A percentile compares a stretch with the other conserved stretches of the same genome.
phyloP scores from a whole-genome alignment of 1,140 invertebrate genomes.

The Atta cephalotes region DNA sequence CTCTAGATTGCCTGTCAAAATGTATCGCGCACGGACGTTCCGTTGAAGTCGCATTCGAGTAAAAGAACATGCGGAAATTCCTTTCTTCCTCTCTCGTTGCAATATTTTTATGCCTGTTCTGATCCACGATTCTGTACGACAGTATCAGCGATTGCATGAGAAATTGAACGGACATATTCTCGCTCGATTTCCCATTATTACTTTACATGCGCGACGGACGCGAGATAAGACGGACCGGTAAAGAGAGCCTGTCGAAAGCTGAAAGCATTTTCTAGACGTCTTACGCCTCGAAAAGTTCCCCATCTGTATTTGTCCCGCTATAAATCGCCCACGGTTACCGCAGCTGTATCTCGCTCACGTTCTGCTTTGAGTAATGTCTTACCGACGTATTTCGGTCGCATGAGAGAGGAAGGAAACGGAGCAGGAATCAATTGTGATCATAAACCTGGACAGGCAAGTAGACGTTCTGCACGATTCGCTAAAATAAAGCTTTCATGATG shows the following conservation, averaged over 20 bases:
- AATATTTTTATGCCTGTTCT: conserved; percentile 18
- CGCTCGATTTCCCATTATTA: conserved; percentile 74
- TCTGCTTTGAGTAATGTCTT: conserved; percentile 67
- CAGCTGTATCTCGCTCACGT: conserved; percentile 70
- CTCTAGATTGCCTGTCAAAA: conserved; percentile 4
- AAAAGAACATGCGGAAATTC: neutral
- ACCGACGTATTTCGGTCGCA: conserved; percentile 47
- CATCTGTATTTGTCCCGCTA: conserved; percentile 72
- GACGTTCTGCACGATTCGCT: conserved; percentile 31
- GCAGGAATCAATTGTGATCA: conserved; percentile 67
- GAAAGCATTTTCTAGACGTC: conserved; percentile 71
- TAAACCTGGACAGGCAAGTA: conserved; percentile 60
- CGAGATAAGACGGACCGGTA: conserved; percentile 33
- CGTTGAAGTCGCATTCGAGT: neutral
- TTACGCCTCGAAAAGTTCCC: conserved; percentile 67
- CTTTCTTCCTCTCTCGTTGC: neutral
- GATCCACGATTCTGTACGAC: conserved; percentile 14
- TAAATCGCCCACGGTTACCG: conserved; percentile 70
- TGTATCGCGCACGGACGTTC: neutral
- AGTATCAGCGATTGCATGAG: conserved; percentile 45
- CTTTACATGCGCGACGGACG: conserved; percentile 61
- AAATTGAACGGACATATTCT: conserved; percentile 69
- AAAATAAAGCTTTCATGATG: conserved; percentile 39
- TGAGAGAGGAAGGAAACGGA: conserved; percentile 25
- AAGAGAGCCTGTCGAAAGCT: conserved; percentile 69